Evolutionary conservation across 2,113 vertebrate genomes (phyloP), one percentile per base, ranked within the genome.

Genomic region (Zootoca vivipara): DNA sequence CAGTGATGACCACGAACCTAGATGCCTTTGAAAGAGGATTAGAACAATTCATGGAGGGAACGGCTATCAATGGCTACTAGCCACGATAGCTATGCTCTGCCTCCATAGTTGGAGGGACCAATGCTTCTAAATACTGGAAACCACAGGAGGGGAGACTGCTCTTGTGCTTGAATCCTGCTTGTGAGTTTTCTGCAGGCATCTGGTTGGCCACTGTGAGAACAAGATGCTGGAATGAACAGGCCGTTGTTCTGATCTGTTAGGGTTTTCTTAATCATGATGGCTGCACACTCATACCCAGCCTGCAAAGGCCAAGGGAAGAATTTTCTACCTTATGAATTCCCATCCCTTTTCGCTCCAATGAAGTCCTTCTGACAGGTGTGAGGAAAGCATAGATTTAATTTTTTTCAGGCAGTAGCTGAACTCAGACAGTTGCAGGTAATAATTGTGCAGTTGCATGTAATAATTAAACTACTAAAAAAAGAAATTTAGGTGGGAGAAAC

Each of bases 381-480:
- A 85, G 62, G 86, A 87, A 91, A 89, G 89, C 90, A 85, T 90
- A 85, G 94, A 91, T 33, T 38, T 38, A 2, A 10, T 10, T 12
- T 12, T 46, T 56, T 90, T 92, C 93, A 91, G 90, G 28, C 78
- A 90, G 89, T 46, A 40, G 1, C 80, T 75, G 89, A 91, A 90
- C 92, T 91, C 92, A 92, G 87, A 75, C 42, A 0, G 77, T 0
- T 26, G 82, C 90, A 93, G 46, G 46, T 46, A 46, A 46, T 94
- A 95, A 95, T 75, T 91, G 86, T 74, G 92, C 75, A 89, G 92
- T 90, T 89, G 90, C 87, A 92, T 91, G 91, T 94, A 92, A 91
- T 93, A 94, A 95, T 94, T 95, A 92, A 89, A 65, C 67, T 24
- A 30, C 24, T 24, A 69, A 56, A 70, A 38, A 22, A 30, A 30